Conservation (phyloP, 2,888 invertebrate species). For the Latrodectus elegans region DNA sequence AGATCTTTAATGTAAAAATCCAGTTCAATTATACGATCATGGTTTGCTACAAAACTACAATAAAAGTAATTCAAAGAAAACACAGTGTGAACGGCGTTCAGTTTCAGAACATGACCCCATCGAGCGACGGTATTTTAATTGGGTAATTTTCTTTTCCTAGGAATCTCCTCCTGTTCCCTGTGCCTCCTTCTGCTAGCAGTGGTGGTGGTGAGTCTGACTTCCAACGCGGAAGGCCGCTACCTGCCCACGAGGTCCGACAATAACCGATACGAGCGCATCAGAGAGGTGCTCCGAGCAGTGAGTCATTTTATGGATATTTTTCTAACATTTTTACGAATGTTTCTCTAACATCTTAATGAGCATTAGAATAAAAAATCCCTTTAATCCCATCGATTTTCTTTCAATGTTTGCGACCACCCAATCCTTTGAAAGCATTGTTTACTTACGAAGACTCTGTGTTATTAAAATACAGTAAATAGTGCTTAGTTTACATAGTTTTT, state of each 20-base stretch:
- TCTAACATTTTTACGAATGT: neutral
- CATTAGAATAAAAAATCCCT: neutral
- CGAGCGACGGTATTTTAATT: too few relatives aligned
- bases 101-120: too few relatives aligned
- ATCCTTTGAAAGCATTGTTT: too few relatives aligned
- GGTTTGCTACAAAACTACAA: too few relatives aligned
- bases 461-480: too few relatives aligned
- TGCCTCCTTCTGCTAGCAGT: conserved; percentile 14
- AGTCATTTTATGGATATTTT: conserved; percentile 4
- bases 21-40: too few relatives aligned
- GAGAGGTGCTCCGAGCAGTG: conserved; percentile 65
- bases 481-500: too few relatives aligned
- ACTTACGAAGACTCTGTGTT: too few relatives aligned
- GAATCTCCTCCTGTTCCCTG: conserved; percentile 1
- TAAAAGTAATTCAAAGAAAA: too few relatives aligned
- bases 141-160: neutral
- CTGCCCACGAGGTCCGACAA: conserved; percentile 68
- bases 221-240: conserved; percentile 57
- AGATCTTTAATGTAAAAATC: too few relatives aligned
- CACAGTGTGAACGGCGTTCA: too few relatives aligned
- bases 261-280: conserved; percentile 66
- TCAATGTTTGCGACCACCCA: neutral
- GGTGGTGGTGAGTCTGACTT: neutral
- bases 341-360: neutral
- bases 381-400: neutral